phyloP scores from a whole-genome alignment of 2,797 vertebrate genomes.

The Esox lucius region DNA sequence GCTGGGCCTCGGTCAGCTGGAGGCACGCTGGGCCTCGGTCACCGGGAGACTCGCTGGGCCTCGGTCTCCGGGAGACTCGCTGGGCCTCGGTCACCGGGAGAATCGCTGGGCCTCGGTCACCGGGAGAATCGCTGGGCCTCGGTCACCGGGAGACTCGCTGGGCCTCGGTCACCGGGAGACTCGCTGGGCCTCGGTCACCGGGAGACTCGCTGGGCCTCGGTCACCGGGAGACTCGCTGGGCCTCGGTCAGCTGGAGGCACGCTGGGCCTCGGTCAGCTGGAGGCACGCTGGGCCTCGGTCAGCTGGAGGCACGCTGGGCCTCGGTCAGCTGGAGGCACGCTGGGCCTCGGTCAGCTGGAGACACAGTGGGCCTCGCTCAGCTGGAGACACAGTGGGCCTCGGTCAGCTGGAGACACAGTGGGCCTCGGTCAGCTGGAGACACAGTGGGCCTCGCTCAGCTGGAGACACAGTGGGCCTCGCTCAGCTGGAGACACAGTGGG shows the following conservation, averaged over 20 bases:
- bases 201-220: neutral
- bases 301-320: no score
- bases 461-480: no score
- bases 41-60: neutral
- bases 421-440: no score
- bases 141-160: neutral
- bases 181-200: neutral
- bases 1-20: neutral
- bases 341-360: no score
- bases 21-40: neutral
- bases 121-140: neutral
- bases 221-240: neutral
- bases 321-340: no score
- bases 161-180: neutral
- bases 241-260: no score
- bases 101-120: neutral
- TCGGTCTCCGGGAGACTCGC: neutral
- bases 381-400: no score
- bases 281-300: no score
- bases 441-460: neutral
- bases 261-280: no score
- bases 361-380: no score
- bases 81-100: neutral
- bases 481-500: no score
- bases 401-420: neutral